phyloP scores from a whole-genome alignment of 1,140 invertebrate species.

The Euura lappo region DNA sequence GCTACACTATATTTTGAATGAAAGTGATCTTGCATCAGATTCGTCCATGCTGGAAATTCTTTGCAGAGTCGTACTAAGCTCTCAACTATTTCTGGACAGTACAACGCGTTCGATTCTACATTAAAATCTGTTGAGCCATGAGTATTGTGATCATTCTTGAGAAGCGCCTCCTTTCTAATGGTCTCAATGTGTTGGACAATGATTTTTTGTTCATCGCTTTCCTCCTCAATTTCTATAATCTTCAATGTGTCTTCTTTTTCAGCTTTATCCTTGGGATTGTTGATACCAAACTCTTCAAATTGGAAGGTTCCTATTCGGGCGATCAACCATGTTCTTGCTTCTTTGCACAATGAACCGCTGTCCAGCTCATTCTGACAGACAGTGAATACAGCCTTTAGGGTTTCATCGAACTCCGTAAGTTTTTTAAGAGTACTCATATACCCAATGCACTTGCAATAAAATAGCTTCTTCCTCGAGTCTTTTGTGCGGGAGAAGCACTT shows the following conservation, averaged over 20 bases:
- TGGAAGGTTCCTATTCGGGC: slow-evolving; percentile 8
- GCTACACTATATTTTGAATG: slow-evolving; percentile 6
- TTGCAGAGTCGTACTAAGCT: not conserved
- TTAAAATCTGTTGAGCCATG: slow-evolving; percentile 12
- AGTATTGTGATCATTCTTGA: not conserved
- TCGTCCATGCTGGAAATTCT: slow-evolving; percentile 16
- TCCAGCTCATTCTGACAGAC: not conserved
- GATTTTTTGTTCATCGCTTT: slow-evolving; percentile 7
- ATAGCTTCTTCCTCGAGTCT: slow-evolving; percentile 12
- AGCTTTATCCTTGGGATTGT: not conserved
- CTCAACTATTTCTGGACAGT: slow-evolving; percentile 14
- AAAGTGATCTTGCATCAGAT: slow-evolving; percentile 6
- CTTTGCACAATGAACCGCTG: not conserved
- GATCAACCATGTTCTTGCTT: slow-evolving; percentile 10
- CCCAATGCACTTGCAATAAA: slow-evolving; percentile 10
- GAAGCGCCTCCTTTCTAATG: not conserved
- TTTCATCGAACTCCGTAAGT: not conserved
- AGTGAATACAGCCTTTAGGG: not conserved
- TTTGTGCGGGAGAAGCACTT: slow-evolving; percentile 6
- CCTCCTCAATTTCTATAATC: not conserved
- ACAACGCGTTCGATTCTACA: slow-evolving; percentile 8
- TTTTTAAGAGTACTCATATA: slow-evolving; percentile 14
- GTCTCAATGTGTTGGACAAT: slow-evolving; percentile 8
- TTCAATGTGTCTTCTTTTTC: not conserved
- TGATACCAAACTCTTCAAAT: not conserved